These are phyloP conservation scores for Piscicola geometra DNA, from an alignment of 2,888 invertebrate genomes.

Conservation along the genomic window DNA sequence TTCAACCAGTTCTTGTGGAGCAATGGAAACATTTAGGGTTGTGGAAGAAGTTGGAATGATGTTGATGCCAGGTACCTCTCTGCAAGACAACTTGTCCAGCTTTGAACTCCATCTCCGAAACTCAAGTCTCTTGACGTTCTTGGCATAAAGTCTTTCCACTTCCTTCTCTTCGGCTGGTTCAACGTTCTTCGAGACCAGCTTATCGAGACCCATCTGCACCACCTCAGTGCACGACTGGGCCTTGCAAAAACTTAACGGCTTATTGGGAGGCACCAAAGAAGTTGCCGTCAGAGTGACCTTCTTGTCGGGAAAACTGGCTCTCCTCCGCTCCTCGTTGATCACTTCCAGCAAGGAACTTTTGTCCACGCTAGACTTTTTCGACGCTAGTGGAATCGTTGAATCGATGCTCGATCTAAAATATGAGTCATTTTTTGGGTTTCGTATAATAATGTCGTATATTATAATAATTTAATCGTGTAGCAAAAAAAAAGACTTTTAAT, in stretches of 20 bases:
- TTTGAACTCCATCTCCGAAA: conserved; percentile 3
- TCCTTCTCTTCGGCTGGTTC: conserved; percentile 1
- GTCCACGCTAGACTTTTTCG: conserved; percentile 26
- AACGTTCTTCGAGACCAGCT: not conserved
- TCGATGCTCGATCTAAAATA: conserved; percentile 17
- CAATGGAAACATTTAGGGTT: not conserved
- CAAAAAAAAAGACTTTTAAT: too few relatives aligned
- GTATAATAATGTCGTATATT: too few relatives aligned
- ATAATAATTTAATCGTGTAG: too few relatives aligned
- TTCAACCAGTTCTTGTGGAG: not conserved
- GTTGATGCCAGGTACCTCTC: not conserved
- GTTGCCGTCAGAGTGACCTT: conserved; percentile 15
- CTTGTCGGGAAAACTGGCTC: conserved; percentile 31
- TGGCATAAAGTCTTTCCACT: not conserved
- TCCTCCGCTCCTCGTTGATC: conserved; percentile 23
- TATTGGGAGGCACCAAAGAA: not conserved
- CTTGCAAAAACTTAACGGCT: conserved; percentile 6
- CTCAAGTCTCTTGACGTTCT: conserved; percentile 3
- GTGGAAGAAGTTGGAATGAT: conserved; percentile 16
- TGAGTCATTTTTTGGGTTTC: not conserved
- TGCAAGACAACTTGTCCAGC: not conserved
- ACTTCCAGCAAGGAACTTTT: conserved; percentile 19
- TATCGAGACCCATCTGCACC: conserved; percentile 18
- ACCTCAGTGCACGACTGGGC: conserved; percentile 27
- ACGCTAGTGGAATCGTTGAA: conserved; percentile 12